Percentiles rank a stretch among this genome's conserved stretches.
phyloP scores from a whole-genome alignment of 2,113 vertebrate genomes.

The Ptilorrhoa leucosticta region DNA sequence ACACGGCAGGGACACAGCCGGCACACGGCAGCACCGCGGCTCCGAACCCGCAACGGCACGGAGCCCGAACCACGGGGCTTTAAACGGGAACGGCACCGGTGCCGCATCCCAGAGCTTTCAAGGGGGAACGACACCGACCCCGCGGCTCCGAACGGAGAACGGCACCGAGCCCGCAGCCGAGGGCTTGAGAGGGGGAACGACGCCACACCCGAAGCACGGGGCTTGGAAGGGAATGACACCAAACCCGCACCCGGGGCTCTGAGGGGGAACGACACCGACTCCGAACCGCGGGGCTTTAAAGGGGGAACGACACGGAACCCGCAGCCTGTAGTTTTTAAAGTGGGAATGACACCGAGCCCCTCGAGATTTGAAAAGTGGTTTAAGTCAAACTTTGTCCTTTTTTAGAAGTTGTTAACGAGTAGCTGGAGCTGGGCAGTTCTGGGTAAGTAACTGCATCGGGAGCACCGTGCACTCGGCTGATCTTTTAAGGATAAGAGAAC shows the following conservation, averaged over 20 bases:
- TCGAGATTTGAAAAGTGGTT: not conserved
- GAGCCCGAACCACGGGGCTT: not conserved
- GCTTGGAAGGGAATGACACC: not conserved
- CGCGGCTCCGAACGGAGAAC: not conserved
- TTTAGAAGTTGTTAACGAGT: accelerated
- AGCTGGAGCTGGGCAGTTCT: not conserved
- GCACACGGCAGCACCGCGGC: not conserved
- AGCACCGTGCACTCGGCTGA: accelerated
- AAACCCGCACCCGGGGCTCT: not conserved
- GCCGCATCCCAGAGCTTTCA: too few species aligned
- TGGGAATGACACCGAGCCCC: not conserved
- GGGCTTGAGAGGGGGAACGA: too few species aligned
- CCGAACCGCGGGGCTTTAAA: not conserved
- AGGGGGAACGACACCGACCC: not conserved
- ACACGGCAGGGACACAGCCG: not conserved
- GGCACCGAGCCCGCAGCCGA: not conserved
- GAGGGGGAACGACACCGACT: not conserved
- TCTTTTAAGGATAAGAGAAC: accelerated
- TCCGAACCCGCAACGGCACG: not conserved
- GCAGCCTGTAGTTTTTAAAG: accelerated
- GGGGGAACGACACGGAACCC: too few species aligned
- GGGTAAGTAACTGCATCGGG: accelerated
- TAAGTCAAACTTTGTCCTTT: accelerated
- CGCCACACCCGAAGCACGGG: too few species aligned
- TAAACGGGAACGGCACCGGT: not conserved